phyloP scores from a whole-genome alignment of 2,888 invertebrate genomes.

The Sarcophaga variegata region DNA sequence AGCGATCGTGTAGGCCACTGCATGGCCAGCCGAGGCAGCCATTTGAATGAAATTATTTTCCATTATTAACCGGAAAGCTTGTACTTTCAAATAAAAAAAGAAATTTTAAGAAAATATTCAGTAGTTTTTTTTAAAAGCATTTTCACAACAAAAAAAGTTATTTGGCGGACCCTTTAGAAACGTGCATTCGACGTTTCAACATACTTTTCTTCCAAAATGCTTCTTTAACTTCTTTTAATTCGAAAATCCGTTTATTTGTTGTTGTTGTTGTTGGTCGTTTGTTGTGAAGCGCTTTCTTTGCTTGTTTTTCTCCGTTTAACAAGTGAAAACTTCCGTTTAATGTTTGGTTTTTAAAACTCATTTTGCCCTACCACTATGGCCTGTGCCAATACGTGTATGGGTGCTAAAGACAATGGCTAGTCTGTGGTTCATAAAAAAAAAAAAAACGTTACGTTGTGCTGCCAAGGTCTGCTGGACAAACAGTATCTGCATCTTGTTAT shows the following conservation, averaged over 20 bases:
- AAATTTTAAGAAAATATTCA: too few relatives aligned
- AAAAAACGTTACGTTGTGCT: slow-evolving; percentile 28
- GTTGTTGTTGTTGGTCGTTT: slow-evolving; percentile 16
- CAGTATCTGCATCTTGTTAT: slow-evolving; percentile 13
- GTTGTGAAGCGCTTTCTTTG: slow-evolving; percentile 51
- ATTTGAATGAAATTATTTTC: too few relatives aligned
- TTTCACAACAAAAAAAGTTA: too few relatives aligned
- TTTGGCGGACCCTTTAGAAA: too few relatives aligned
- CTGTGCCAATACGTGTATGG: background rate
- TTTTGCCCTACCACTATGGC: background rate
- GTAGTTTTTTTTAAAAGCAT: too few relatives aligned
- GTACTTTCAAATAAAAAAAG: too few relatives aligned
- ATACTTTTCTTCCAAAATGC: slow-evolving; percentile 37
- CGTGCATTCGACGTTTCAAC: background rate
- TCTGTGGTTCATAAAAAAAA: background rate
- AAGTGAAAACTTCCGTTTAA: slow-evolving; percentile 66
- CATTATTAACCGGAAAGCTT: too few relatives aligned
- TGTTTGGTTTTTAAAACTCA: slow-evolving; percentile 21
- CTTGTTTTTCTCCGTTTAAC: slow-evolving; percentile 62
- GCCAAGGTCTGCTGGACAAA: slow-evolving; percentile 40
- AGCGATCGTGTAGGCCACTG: too few relatives aligned
- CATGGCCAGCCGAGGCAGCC: too few relatives aligned
- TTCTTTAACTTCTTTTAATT: slow-evolving; percentile 57
- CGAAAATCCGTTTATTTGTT: slow-evolving; percentile 9
- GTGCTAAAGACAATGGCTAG: slow-evolving; percentile 42